Evolutionary conservation across 2,888 invertebrate genomes (phyloP).

Genomic region (Apomyelois bistriatella): DNA sequence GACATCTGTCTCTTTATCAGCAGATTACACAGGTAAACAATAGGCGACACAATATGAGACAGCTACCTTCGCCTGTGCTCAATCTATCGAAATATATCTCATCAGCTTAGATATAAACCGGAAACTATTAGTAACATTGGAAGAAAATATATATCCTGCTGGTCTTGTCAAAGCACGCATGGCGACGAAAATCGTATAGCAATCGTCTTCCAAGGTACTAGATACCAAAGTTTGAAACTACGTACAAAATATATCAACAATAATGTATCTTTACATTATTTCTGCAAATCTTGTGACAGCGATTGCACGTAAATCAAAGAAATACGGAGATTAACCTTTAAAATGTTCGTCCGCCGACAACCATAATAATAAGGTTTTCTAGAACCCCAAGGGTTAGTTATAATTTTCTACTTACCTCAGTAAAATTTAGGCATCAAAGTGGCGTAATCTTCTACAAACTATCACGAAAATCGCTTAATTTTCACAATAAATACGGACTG

Average conservation of each 20-base stretch:
- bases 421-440: constrained; percentile 73
- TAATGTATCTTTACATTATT: neutral
- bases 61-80: neutral
- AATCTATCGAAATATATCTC: neutral
- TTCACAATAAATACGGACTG: constrained; percentile 70
- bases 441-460: constrained; percentile 55
- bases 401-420: constrained; percentile 57
- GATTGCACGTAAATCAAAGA: constrained; percentile 26
- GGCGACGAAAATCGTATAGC: constrained; percentile 44
- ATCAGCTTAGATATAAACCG: neutral
- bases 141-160: constrained; percentile 21
- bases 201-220: neutral
- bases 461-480: constrained; percentile 63
- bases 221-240: neutral
- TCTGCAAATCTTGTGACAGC: neutral
- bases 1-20: too few species aligned
- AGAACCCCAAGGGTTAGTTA: constrained; percentile 11
- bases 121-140: neutral
- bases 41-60: neutral
- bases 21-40: constrained; percentile 5
- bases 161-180: constrained; percentile 64
- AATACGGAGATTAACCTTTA: constrained; percentile 63
- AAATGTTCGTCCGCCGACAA: constrained; percentile 62
- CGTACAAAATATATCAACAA: neutral
- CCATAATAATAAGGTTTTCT: constrained; percentile 39